These are phyloP conservation scores for Chlorops oryzae DNA, from an alignment of 1,140 invertebrate species.

Conservation along the genomic window DNA sequence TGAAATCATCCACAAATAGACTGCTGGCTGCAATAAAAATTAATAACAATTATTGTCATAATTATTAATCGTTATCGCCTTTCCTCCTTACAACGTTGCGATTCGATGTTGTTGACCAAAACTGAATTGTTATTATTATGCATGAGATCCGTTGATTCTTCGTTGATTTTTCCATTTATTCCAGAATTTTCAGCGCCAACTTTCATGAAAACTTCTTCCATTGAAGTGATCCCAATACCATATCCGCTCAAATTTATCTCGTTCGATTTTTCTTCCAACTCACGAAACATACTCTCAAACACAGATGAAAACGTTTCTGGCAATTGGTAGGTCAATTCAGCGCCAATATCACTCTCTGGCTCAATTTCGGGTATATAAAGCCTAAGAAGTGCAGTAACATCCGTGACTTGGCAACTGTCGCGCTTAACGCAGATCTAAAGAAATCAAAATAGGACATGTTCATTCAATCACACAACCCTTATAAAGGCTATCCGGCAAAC, in stretches of 20 bases:
- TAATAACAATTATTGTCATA: conserved; percentile 10
- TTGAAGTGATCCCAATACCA: conserved; percentile 87
- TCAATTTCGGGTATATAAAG: conserved; percentile 34
- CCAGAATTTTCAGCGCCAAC: conserved; percentile 34
- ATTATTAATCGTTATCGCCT: too few species aligned
- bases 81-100: too few species aligned
- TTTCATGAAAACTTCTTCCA: conserved; percentile 81
- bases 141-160: neutral
- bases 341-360: conserved; percentile 36
- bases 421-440: conserved; percentile 42
- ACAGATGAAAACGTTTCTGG: conserved; percentile 25
- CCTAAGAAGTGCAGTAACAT: conserved; percentile 31
- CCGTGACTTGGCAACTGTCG: conserved; percentile 23
- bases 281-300: conserved; percentile 38
- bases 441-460: too few species aligned
- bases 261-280: conserved; percentile 25
- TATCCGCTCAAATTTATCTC: conserved; percentile 62
- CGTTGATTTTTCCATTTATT: neutral
- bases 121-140: too few species aligned
- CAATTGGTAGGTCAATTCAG: conserved; percentile 36
- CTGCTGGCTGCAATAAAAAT: conserved; percentile 25
- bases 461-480: too few species aligned
- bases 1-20: conserved; percentile 23
- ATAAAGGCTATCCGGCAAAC: too few species aligned
- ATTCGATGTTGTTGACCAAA: too few species aligned